Percentiles rank a stretch among this genome's conserved stretches.
phyloP scores from a whole-genome alignment of 2,113 vertebrate genomes.

The Zootoca vivipara region DNA sequence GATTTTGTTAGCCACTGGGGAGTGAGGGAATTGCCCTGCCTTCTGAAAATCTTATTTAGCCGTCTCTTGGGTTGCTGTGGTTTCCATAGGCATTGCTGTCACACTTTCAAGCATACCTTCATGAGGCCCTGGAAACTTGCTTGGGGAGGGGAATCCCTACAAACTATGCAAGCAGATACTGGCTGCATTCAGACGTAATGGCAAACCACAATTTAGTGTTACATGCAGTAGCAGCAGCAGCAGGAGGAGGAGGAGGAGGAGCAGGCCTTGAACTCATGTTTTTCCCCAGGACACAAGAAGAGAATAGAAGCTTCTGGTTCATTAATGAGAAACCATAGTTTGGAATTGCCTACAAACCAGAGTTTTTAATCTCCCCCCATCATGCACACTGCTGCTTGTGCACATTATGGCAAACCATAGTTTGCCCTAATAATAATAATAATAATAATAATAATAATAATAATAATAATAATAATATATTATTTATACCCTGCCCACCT shows the following conservation, averaged over 20 bases:
- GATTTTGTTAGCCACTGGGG: no score
- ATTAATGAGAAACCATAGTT: not conserved
- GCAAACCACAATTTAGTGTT: not conserved
- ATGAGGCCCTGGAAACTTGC: not conserved
- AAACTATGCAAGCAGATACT: no score
- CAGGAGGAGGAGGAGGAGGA: no score
- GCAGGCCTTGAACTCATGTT: not conserved
- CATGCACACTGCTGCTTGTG: not conserved
- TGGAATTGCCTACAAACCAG: no score
- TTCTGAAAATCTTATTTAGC: not conserved
- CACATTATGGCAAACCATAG: not conserved
- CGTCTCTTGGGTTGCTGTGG: not conserved
- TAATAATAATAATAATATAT: no score
- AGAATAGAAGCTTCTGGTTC: not conserved
- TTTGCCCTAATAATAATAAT: no score
- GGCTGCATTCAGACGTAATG: not conserved
- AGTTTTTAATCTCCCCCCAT: not conserved
- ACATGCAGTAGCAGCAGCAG: not conserved
- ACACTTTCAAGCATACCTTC: not conserved
- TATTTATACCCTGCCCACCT: no score
- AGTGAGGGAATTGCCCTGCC: not conserved
- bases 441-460: no score
- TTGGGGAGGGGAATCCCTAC: no score
- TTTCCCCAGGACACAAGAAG: not conserved
- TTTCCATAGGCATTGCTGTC: not conserved